phyloP scores from a whole-genome alignment of 2,113 vertebrate genomes.

The Camelus dromedarius region DNA sequence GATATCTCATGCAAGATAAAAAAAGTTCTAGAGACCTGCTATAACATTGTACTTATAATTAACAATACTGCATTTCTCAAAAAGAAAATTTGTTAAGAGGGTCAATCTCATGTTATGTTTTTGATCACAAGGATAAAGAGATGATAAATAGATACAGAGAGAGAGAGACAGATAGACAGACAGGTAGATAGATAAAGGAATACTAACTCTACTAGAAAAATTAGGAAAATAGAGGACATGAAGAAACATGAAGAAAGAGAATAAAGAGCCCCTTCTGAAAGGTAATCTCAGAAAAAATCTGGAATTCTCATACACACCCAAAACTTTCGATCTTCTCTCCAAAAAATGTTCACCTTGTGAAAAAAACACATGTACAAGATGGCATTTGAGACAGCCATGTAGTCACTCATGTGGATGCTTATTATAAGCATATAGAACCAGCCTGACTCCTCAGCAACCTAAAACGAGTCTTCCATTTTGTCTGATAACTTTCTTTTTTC shows the following conservation, averaged over 20 bases:
- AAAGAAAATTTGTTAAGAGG: too few relatives aligned
- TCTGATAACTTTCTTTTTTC: too few relatives aligned
- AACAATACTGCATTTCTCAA: too few relatives aligned
- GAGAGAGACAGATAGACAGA: not conserved
- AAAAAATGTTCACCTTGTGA: not conserved
- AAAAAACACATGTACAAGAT: not conserved
- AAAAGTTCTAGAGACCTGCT: not conserved
- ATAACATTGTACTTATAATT: not conserved
- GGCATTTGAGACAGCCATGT: not conserved
- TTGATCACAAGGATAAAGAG: too few relatives aligned
- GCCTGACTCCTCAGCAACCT: not conserved
- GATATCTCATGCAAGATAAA: not conserved
- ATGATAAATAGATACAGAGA: too few relatives aligned
- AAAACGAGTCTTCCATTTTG: not conserved
- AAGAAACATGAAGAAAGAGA: not conserved
- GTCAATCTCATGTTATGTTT: too few relatives aligned
- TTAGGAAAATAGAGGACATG: not conserved
- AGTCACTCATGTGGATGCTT: not conserved
- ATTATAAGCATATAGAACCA: not conserved
- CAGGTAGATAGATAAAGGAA: not conserved
- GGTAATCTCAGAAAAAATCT: not conserved
- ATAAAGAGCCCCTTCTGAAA: not conserved
- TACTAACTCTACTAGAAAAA: not conserved
- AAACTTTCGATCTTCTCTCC: not conserved
- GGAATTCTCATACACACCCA: not conserved